phyloP scores from a whole-genome alignment of 2,797 vertebrate genomes.

The Epinephelus malabaricus region DNA sequence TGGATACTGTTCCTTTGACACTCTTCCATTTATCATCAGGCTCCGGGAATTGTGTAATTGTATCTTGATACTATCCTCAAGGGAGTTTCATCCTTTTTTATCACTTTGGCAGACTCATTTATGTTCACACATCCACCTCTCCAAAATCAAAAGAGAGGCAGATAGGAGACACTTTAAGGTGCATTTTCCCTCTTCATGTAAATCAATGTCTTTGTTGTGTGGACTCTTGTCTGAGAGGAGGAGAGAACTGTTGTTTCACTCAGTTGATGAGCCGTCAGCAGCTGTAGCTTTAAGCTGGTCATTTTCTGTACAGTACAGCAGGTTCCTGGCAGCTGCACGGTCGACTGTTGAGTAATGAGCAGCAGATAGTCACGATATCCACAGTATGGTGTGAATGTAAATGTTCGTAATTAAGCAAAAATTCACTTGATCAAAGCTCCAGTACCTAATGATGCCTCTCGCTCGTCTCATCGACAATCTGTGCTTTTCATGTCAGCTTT shows the following conservation, averaged over 20 bases:
- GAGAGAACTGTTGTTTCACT: conserved; percentile 33
- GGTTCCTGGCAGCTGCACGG: conserved; percentile 36
- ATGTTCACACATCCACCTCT: conserved; percentile 41
- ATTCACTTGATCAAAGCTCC: conserved; percentile 75
- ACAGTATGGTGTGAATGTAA: conserved; percentile 61
- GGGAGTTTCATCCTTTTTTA: conserved; percentile 37
- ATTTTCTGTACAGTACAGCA: conserved; percentile 52
- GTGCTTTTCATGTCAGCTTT: conserved; percentile 67
- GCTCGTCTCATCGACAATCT: conserved; percentile 62
- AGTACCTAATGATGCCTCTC: conserved; percentile 71
- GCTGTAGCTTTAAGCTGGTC: conserved; percentile 32
- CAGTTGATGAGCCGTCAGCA: conserved; percentile 43
- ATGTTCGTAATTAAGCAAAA: conserved; percentile 73
- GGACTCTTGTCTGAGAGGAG: conserved; percentile 12
- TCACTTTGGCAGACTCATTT: conserved; percentile 47
- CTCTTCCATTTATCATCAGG: conserved; percentile 49
- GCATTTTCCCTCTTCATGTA: conserved; percentile 33
- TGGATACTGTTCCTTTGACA: conserved; percentile 27
- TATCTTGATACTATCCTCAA: conserved; percentile 46
- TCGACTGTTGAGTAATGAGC: conserved; percentile 73
- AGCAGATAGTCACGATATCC: conserved; percentile 36
- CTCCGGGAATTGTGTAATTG: conserved; percentile 47
- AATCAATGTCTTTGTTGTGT: conserved; percentile 43
- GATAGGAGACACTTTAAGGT: conserved; percentile 17
- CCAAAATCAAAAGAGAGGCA: conserved; percentile 47